These are phyloP conservation scores for Gyrodactylus bullatarudis DNA, from an alignment of 1,140 invertebrate species.

Conservation along the genomic window DNA sequence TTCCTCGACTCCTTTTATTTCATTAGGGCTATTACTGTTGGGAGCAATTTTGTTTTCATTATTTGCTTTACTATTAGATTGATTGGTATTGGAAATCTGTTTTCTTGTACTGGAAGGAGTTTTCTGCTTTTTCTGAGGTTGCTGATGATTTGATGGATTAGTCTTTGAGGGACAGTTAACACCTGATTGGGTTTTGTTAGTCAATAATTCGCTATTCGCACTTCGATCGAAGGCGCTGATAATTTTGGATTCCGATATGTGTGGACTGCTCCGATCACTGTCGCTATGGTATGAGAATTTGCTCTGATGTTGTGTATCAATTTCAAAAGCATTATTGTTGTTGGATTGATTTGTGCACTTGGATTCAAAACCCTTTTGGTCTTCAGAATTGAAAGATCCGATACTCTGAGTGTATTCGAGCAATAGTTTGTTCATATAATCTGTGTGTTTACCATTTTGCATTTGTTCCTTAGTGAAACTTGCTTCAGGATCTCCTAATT, in stretches of 20 bases:
- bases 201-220: neutral
- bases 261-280: neutral
- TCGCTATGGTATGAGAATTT: too few species aligned
- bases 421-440: neutral
- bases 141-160: neutral
- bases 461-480: conserved; percentile 97
- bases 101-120: neutral
- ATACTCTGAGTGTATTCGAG: neutral
- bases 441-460: conserved; percentile 38
- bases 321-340: neutral
- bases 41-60: too few species aligned
- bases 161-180: neutral
- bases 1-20: too few species aligned
- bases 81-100: neutral
- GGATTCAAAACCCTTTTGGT: neutral
- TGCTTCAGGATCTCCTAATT: conserved; percentile 68
- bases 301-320: too few species aligned
- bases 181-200: neutral
- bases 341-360: neutral
- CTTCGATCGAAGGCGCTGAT: too few species aligned
- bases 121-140: neutral
- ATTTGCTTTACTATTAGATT: too few species aligned
- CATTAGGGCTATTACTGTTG: too few species aligned
- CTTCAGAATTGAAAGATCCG: neutral
- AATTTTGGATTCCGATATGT: too few species aligned